Evolutionary conservation across 2,113 vertebrate species (phyloP).

Genomic region (Sturnus vulgaris): DNA sequence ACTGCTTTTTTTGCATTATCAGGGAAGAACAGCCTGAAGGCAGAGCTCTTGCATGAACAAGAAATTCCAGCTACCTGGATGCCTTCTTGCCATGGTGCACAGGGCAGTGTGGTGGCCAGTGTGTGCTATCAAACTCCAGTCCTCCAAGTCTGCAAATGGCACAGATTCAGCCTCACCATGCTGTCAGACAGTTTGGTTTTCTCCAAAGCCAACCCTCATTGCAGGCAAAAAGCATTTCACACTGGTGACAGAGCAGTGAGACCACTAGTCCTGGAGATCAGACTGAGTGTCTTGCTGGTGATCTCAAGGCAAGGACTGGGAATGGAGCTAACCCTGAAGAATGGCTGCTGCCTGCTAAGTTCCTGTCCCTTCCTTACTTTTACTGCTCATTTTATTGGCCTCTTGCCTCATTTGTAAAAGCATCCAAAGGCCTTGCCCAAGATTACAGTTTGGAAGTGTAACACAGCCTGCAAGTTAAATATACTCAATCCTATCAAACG

Average conservation of each 20-base stretch:
- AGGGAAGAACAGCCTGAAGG: background rate
- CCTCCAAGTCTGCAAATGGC: fast-evolving
- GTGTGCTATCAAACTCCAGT: background rate
- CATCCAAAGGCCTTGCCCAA: background rate
- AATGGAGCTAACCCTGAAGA: background rate
- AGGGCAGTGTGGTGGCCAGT: fast-evolving
- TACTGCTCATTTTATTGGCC: fast-evolving
- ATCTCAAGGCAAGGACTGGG: background rate
- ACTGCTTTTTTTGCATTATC: background rate
- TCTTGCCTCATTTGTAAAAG: background rate
- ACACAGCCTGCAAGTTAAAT: slow-evolving; percentile 19
- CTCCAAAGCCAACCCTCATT: background rate
- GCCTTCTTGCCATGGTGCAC: background rate
- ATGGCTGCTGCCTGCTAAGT: background rate
- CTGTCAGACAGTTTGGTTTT: background rate
- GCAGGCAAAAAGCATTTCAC: background rate
- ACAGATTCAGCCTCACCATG: fast-evolving
- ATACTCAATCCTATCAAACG: background rate
- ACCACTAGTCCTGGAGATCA: background rate
- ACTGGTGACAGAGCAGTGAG: background rate
- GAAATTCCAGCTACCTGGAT: background rate
- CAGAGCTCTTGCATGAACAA: background rate
- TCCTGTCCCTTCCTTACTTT: background rate
- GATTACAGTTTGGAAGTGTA: background rate
- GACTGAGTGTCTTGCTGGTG: fast-evolving